Evolutionary conservation across 1,140 invertebrate species (phyloP), one percentile per base, ranked within the genome.

Genomic region (Asobara japonica): DNA sequence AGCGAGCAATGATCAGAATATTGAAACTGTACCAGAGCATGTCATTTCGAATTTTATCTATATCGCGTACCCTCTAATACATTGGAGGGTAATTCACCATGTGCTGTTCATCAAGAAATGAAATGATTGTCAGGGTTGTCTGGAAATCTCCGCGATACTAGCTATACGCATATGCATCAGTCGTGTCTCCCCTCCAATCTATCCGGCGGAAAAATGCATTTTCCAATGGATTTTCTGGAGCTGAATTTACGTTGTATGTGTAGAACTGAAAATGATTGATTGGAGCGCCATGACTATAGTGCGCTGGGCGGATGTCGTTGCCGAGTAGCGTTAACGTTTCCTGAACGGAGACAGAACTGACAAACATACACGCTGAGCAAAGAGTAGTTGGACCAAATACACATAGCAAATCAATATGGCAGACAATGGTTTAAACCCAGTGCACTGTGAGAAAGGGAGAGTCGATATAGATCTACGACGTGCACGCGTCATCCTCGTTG

Each of bases 291-390:
- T 66, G 70, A 51, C 45, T 66, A 33, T 66, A 33, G 41, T 38
- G 68, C 64, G 66, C 61, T 65, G 69, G 22, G 51, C 51, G 51
- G 51, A 56, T 56, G 51, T 56, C 51, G 51, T 56, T 56, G 51
- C 51, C 51, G 51, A 56, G 51, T 77, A 77, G 81, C 79, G 72
- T 80, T 84, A 82, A 84, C 83, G 80, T 82, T 85, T 86, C 82
- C 85, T 83, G 82, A 78, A 73, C 73, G 75, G 77, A 79, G 78
- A 79, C 75, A 77, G 75, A 29, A 65, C 48, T 27, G 70, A 68
- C 71, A 65, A 72, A 73, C 45, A 73, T 30, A 74, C 74, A 68
- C 29, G 68, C 45, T 31, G 60, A 61, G 22, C 73, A 67, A 45
- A 64, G 33, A 62, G 29, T 62, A 62, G 13, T 66, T 45, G 65